Evolutionary conservation across 1,140 invertebrate genomes (phyloP).

Genomic region (Eulimnadia texana): DNA sequence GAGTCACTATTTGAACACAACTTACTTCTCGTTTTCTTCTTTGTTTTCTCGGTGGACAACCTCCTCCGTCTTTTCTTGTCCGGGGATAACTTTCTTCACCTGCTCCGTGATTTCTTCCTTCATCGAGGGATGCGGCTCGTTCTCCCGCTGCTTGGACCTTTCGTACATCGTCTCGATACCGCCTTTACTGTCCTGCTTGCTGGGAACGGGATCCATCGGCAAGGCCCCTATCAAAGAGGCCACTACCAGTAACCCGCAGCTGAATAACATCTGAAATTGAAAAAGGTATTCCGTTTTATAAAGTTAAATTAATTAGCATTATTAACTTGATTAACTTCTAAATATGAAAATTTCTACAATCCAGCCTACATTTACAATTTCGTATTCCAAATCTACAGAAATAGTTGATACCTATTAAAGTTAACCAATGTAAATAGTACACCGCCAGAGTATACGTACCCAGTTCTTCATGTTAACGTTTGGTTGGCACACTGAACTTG

Average conservation of each 20-base stretch:
- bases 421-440: no score
- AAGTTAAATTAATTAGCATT: background rate
- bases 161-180: constrained; percentile 12
- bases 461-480: background rate
- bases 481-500: background rate
- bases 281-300: background rate
- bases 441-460: background rate
- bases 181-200: background rate
- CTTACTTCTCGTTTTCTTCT: background rate
- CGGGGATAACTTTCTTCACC: background rate
- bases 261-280: background rate
- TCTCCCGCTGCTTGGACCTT: constrained; percentile 9
- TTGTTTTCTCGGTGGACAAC: background rate
- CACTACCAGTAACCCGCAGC: background rate
- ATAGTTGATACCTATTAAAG: no score
- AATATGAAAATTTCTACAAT: background rate
- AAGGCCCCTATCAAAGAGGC: background rate
- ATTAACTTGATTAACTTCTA: background rate
- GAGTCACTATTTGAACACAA: background rate
- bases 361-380: background rate
- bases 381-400: background rate
- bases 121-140: constrained; percentile 9
- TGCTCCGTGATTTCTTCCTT: constrained; percentile 9
- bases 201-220: background rate
- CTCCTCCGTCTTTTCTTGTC: background rate